Conservation (phyloP, 1,140 invertebrate species). For the Coenobita brevimanus region DNA sequence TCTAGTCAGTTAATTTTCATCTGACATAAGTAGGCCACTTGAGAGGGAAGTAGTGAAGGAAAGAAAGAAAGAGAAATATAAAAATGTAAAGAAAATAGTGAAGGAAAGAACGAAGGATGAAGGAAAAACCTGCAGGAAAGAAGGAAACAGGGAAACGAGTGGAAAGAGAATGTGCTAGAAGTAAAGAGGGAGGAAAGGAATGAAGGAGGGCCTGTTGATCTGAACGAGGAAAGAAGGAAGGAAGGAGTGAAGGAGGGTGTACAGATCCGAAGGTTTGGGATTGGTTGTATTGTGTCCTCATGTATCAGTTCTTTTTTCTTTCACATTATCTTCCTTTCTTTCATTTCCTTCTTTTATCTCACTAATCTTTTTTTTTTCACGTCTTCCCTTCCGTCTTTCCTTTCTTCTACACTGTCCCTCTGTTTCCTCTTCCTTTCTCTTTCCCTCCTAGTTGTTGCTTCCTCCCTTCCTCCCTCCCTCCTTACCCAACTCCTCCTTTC, state of each 20-base stretch:
- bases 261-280: neutral
- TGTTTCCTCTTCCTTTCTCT: neutral
- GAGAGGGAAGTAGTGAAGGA: no score
- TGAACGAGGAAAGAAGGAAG: neutral
- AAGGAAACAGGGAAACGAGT: neutral
- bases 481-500: neutral
- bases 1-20: no score
- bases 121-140: no score
- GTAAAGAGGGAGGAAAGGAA: neutral
- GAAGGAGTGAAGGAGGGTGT: neutral
- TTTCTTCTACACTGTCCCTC: neutral
- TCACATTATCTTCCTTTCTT: neutral
- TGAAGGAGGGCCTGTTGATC: neutral
- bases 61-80: no score
- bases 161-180: neutral
- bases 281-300: neutral
- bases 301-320: neutral
- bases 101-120: no score
- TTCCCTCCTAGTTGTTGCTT: neutral
- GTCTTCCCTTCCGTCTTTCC: neutral
- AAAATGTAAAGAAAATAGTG: no score
- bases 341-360: neutral
- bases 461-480: neutral
- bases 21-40: no score
- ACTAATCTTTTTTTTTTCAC: neutral